A percentile compares a stretch with the other conserved stretches of the same genome.
phyloP scores from a whole-genome alignment of 2,888 invertebrate species.

The Tethea ocularis region DNA sequence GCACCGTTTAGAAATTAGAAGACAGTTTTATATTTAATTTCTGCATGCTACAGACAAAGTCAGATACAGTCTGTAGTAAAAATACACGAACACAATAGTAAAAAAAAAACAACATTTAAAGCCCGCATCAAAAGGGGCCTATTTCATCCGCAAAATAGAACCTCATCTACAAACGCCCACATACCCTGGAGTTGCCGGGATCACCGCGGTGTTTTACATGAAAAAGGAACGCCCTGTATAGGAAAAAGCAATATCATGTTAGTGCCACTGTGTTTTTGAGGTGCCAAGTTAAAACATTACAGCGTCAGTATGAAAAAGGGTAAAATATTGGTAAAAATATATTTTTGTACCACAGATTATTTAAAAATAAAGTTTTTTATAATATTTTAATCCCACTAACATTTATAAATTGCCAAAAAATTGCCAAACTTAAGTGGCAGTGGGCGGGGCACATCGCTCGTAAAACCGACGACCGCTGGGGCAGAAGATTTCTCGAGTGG shows the following conservation, averaged over 20 bases:
- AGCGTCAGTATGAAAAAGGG: background rate
- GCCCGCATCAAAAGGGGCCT: slow-evolving; percentile 5
- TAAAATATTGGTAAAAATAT: too few relatives aligned
- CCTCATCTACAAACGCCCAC: slow-evolving; percentile 20
- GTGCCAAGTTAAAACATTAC: slow-evolving; percentile 31
- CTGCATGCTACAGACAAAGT: background rate
- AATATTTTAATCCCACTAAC: too few relatives aligned
- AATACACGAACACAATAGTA: background rate
- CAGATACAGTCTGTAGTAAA: background rate
- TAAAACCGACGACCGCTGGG: too few relatives aligned
- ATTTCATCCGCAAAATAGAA: slow-evolving; percentile 9
- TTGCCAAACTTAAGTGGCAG: too few relatives aligned
- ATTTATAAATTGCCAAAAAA: too few relatives aligned
- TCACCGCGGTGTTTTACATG: slow-evolving; percentile 70
- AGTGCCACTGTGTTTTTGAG: slow-evolving; percentile 48
- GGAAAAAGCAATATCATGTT: slow-evolving; percentile 76
- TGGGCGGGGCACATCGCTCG: too few relatives aligned
- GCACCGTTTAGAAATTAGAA: too few relatives aligned
- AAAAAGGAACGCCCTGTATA: slow-evolving; percentile 68
- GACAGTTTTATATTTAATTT: too few relatives aligned
- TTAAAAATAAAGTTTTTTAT: too few relatives aligned
- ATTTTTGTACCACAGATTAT: too few relatives aligned
- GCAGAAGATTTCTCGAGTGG: too few relatives aligned
- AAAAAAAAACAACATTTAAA: slow-evolving; percentile 5
- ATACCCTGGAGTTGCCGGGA: slow-evolving; percentile 41